phyloP scores from a whole-genome alignment of 2,888 invertebrate species.

The Melinaea marsaeus region DNA sequence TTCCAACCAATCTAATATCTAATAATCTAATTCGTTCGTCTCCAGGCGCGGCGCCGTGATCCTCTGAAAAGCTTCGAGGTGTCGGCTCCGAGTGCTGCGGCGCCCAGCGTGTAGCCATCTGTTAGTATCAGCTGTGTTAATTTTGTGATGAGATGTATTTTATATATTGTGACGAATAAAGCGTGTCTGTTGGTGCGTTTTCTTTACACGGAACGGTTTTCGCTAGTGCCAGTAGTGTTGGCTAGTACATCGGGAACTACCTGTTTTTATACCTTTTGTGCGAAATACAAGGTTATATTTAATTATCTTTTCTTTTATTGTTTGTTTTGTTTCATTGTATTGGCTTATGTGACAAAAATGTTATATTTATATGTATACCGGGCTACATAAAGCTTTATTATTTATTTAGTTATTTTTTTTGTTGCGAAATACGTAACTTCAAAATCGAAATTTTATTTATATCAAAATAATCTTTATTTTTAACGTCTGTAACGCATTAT shows the following conservation, averaged over 20 bases:
- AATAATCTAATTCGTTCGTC: slow-evolving; percentile 13
- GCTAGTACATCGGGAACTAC: slow-evolving; percentile 43
- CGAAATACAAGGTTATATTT: slow-evolving; percentile 6
- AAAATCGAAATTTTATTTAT: too few relatives aligned
- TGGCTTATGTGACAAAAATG: too few relatives aligned
- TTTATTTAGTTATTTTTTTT: too few relatives aligned
- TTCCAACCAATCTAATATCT: not conserved
- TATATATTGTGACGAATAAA: slow-evolving; percentile 37
- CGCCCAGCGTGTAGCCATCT: slow-evolving; percentile 52
- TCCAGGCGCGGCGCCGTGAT: slow-evolving; percentile 81
- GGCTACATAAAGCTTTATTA: too few relatives aligned
- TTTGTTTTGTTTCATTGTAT: slow-evolving; percentile 22
- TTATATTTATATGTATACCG: too few relatives aligned
- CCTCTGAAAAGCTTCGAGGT: slow-evolving; percentile 83
- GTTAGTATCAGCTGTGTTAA: slow-evolving; percentile 49
- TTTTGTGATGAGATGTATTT: slow-evolving; percentile 10
- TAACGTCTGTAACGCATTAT: too few relatives aligned
- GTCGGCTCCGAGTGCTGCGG: slow-evolving; percentile 59
- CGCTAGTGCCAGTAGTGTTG: slow-evolving; percentile 36
- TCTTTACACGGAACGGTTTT: slow-evolving; percentile 43
- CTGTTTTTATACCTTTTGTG: not conserved
- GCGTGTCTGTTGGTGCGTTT: slow-evolving; percentile 46
- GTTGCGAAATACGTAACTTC: too few relatives aligned
- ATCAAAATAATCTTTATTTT: too few relatives aligned
- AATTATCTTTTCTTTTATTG: slow-evolving; percentile 22